Conservation (phyloP, 2,113 vertebrate genomes). For the Datnioides undecimradiatus region DNA sequence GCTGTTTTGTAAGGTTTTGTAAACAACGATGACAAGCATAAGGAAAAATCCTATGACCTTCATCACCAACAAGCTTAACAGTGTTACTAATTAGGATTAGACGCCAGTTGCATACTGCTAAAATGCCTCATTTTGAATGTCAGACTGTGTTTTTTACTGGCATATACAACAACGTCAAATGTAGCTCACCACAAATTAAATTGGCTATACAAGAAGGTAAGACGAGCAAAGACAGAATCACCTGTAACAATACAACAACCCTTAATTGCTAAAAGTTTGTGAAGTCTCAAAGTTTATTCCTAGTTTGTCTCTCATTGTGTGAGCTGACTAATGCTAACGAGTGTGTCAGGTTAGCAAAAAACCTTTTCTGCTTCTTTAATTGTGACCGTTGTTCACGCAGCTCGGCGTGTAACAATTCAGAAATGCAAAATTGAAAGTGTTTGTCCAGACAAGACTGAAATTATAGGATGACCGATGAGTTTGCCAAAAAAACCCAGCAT, state of each 20-base stretch:
- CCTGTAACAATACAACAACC: neutral
- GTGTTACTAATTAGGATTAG: neutral
- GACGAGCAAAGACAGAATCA: neutral
- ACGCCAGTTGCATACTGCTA: neutral
- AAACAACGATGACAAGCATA: constrained; percentile 7
- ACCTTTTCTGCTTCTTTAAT: neutral
- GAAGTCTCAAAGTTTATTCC: neutral
- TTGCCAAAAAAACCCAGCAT: neutral
- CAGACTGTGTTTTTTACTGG: neutral
- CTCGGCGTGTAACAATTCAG: neutral
- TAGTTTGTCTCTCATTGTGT: neutral
- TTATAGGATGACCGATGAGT: neutral
- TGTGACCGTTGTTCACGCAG: neutral
- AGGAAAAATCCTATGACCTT: constrained; percentile 18
- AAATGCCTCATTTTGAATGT: neutral
- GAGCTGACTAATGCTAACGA: neutral
- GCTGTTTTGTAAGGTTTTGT: constrained; percentile 7
- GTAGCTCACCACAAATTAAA: neutral
- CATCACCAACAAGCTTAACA: neutral
- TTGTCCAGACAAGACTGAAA: constrained; percentile 3
- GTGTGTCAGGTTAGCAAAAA: neutral
- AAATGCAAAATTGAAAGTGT: neutral
- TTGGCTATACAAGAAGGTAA: neutral
- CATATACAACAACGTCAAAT: neutral
- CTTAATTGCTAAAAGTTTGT: neutral